Evolutionary conservation across 2,797 vertebrate genomes (phyloP).

Genomic region (Carapus acus): DNA sequence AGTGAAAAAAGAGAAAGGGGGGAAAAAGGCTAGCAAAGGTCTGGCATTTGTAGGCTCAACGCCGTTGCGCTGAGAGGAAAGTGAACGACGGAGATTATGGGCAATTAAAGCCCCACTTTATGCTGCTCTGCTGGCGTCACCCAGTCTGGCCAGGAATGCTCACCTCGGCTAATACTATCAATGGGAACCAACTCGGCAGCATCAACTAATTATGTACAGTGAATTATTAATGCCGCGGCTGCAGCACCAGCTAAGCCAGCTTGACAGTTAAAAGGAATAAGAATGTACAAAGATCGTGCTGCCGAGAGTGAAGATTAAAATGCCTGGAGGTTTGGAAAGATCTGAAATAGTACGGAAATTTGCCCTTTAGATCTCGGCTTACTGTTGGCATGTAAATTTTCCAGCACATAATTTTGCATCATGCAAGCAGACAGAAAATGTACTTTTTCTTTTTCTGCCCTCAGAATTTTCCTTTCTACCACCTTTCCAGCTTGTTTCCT

Average conservation of each 20-base stretch:
- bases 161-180: slow-evolving; percentile 69
- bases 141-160: slow-evolving; percentile 68
- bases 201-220: slow-evolving; percentile 66
- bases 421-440: no score
- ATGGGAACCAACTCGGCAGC: slow-evolving; percentile 65
- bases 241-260: slow-evolving; percentile 41
- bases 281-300: slow-evolving; percentile 21
- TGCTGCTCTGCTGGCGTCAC: slow-evolving; percentile 66
- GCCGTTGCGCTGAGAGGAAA: slow-evolving; percentile 54
- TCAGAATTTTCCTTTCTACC: no score
- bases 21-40: slow-evolving; percentile 41
- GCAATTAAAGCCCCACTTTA: slow-evolving; percentile 68
- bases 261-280: slow-evolving; percentile 37
- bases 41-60: slow-evolving; percentile 49
- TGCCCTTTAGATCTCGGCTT: background rate
- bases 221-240: slow-evolving; percentile 71
- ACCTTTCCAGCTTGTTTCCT: no score
- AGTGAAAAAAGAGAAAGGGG: slow-evolving; percentile 41
- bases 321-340: background rate
- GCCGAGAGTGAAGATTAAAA: slow-evolving; percentile 15
- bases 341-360: background rate
- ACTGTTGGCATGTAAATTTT: background rate
- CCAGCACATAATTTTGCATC: no score
- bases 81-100: slow-evolving; percentile 61
- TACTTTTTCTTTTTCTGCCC: no score